Conservation (phyloP, 2,888 invertebrate genomes). For the Torymus tubicola region DNA sequence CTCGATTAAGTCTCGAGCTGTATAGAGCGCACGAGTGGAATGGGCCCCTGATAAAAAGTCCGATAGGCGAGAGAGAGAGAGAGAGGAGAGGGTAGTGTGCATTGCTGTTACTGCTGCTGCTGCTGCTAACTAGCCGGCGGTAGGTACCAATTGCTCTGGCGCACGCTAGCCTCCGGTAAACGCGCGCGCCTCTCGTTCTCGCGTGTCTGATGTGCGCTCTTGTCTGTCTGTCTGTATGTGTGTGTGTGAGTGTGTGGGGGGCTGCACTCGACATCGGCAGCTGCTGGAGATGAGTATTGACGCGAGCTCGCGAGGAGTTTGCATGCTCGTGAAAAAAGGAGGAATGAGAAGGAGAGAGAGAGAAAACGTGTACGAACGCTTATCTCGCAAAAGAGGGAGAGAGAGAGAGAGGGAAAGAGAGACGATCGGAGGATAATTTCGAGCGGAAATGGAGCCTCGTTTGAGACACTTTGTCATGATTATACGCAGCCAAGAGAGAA, state of each 20-base stretch:
- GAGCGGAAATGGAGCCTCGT: constrained; percentile 51
- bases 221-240: background rate
- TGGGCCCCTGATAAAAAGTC: constrained; percentile 33
- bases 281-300: too few relatives aligned
- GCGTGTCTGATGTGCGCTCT: background rate
- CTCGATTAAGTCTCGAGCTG: too few relatives aligned
- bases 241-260: too few relatives aligned
- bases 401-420: background rate
- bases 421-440: constrained; percentile 30
- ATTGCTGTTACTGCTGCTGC: too few relatives aligned
- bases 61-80: constrained; percentile 34
- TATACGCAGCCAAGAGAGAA: background rate
- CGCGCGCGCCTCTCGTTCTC: constrained; percentile 2
- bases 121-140: constrained; percentile 45
- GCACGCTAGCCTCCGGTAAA: constrained; percentile 39
- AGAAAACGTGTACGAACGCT: too few relatives aligned
- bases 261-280: too few relatives aligned
- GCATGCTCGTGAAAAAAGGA: too few relatives aligned
- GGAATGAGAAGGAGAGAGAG: too few relatives aligned
- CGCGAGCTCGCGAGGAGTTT: too few relatives aligned
- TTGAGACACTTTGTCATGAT: constrained; percentile 45
- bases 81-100: background rate
- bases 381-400: background rate
- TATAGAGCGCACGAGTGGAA: background rate
- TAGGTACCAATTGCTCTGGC: constrained; percentile 48